Conservation (phyloP, 2,888 invertebrate species). For the Tenthredo distinguenda region DNA sequence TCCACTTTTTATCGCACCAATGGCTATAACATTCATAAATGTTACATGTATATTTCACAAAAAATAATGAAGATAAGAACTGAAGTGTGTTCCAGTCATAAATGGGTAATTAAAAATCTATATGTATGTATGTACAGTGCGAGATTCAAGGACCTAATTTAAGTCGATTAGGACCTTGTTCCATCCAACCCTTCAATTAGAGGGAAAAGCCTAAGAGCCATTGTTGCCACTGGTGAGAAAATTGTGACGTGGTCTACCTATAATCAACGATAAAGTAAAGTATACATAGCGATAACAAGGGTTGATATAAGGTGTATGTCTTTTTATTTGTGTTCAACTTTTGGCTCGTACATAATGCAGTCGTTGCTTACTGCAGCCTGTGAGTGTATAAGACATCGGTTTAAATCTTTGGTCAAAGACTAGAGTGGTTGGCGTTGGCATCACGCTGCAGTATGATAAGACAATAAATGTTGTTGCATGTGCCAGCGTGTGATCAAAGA, state of each 20-base stretch:
- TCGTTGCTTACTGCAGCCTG: not conserved
- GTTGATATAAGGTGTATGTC: not conserved
- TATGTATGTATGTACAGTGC: too few relatives aligned
- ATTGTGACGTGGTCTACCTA: not conserved
- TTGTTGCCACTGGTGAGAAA: too few relatives aligned
- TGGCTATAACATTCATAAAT: too few relatives aligned
- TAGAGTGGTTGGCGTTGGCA: not conserved
- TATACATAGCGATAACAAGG: not conserved
- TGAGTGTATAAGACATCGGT: not conserved
- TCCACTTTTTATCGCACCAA: too few relatives aligned
- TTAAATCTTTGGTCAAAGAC: slow-evolving; percentile 5
- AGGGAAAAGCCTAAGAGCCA: too few relatives aligned
- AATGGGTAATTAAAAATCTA: too few relatives aligned
- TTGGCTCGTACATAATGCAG: slow-evolving; percentile 16
- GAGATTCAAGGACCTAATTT: too few relatives aligned
- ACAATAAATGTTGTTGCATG: not conserved
- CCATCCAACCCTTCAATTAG: too few relatives aligned
- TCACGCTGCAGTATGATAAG: not conserved
- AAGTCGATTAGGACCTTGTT: too few relatives aligned
- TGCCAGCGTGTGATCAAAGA: slow-evolving; percentile 5
- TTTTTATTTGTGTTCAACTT: not conserved
- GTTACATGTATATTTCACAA: too few relatives aligned
- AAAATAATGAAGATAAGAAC: too few relatives aligned
- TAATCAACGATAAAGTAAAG: not conserved
- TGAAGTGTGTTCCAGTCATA: too few relatives aligned